phyloP scores from a whole-genome alignment of 2,113 vertebrate genomes.

The Saiga tatarica region DNA sequence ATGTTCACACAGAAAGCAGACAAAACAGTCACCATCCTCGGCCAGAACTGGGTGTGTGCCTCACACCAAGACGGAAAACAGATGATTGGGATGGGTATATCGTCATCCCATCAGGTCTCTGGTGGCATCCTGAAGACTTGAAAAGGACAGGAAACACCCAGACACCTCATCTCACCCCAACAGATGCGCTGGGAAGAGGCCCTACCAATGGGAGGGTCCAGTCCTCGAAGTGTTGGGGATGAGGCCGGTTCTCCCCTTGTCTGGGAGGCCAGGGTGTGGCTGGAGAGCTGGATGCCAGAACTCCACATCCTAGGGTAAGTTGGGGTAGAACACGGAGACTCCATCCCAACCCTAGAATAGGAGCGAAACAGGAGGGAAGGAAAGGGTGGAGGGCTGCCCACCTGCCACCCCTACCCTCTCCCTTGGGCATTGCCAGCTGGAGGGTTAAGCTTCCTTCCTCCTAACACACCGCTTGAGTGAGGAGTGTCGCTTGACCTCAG shows the following conservation, averaged over 20 bases:
- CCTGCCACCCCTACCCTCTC: not conserved
- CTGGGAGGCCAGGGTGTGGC: not conserved
- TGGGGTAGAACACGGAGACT: not conserved
- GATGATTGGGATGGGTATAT: not conserved
- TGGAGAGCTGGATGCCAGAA: not conserved
- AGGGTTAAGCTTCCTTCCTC: constrained; percentile 2
- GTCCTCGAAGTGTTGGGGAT: rapidly evolving
- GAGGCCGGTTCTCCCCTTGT: not conserved
- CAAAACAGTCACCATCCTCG: not conserved
- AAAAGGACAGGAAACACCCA: not conserved
- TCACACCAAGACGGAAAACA: not conserved
- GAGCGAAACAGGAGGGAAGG: not conserved
- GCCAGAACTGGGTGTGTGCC: not conserved
- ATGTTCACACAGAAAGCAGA: not conserved
- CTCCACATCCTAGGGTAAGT: not conserved
- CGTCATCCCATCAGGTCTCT: not conserved
- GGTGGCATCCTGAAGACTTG: not conserved
- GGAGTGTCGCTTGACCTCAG: constrained; percentile 57
- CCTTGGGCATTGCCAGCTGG: not conserved
- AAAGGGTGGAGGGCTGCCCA: not conserved
- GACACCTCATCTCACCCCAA: not conserved
- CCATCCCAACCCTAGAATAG: not conserved
- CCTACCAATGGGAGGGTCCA: not conserved
- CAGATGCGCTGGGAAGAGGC: not conserved
- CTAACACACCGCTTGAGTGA: not conserved